These are phyloP conservation scores for Plectropomus leopardus DNA, from an alignment of 2,113 vertebrate species.

Conservation along the genomic window DNA sequence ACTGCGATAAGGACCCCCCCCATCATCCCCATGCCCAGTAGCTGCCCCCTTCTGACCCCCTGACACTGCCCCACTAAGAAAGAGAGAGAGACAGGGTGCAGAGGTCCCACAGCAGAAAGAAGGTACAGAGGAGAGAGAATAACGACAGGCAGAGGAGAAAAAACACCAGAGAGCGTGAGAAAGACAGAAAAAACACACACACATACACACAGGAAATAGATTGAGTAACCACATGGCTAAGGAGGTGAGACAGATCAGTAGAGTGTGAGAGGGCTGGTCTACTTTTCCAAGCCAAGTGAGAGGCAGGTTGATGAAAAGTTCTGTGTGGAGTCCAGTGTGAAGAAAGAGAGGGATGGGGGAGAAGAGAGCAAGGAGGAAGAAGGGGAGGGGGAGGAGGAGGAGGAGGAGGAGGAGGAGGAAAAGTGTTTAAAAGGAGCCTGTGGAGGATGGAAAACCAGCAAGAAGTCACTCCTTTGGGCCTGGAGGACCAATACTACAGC, in stretches of 20 bases:
- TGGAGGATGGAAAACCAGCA: constrained; percentile 74
- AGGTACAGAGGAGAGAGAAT: constrained; percentile 69
- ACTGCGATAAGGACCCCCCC: constrained; percentile 91
- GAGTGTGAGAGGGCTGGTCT: constrained; percentile 64
- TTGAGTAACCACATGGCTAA: constrained; percentile 73
- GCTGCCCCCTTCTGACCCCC: constrained; percentile 93
- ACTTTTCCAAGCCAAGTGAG: constrained; percentile 72
- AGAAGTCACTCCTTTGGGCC: constrained; percentile 59
- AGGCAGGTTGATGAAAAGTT: constrained; percentile 67
- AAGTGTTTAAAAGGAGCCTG: constrained; percentile 69
- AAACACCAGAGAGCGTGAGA: constrained; percentile 73
- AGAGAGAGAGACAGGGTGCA: constrained; percentile 75
- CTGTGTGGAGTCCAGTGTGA: constrained; percentile 65
- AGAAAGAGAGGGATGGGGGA: constrained; percentile 63
- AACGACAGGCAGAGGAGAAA: constrained; percentile 75
- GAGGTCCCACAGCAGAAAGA: constrained; percentile 76
- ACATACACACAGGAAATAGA: constrained; percentile 59
- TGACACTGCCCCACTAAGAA: constrained; percentile 94
- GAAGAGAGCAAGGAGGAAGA: constrained; percentile 31
- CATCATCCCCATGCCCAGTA: constrained; percentile 87
- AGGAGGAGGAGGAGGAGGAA: constrained; percentile 73
- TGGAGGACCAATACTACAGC: constrained; percentile 52
- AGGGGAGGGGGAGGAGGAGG: constrained; percentile 76
- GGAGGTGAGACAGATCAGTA: constrained; percentile 70
- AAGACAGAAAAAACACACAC: constrained; percentile 38